A percentile compares a stretch with the other conserved stretches of the same genome.
Conservation (phyloP, 2,888 invertebrate species). For the Zelleria hepariella region DNA sequence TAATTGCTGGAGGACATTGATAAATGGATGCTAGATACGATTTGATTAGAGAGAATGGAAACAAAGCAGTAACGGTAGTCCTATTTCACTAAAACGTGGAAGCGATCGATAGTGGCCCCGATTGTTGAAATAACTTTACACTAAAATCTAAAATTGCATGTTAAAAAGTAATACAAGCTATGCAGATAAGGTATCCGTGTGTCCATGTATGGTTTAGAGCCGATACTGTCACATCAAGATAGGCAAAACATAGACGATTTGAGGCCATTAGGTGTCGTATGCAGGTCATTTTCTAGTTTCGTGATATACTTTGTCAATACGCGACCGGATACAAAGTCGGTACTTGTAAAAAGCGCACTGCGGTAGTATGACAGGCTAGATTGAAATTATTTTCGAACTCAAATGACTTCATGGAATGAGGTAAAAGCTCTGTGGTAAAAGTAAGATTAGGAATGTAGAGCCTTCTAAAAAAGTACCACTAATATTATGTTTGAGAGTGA, state of each 20-base stretch:
- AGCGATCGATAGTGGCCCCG: background rate
- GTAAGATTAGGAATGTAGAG: too few relatives aligned
- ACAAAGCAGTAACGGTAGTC: background rate
- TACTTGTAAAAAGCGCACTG: slow-evolving; percentile 15
- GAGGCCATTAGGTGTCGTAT: background rate
- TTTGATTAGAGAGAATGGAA: background rate
- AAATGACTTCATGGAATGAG: background rate
- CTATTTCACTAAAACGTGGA: background rate
- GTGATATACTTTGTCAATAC: background rate
- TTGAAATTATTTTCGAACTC: background rate
- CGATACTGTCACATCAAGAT: background rate
- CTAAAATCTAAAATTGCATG: background rate
- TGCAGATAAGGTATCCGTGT: background rate
- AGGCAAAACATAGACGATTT: background rate
- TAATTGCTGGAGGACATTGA: background rate
- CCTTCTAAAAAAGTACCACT: too few relatives aligned
- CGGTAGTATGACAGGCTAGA: slow-evolving; percentile 11
- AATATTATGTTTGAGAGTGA: too few relatives aligned
- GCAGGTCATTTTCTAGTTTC: background rate
- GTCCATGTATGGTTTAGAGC: background rate
- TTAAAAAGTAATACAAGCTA: background rate
- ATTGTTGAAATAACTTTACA: too few relatives aligned
- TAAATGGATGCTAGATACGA: background rate
- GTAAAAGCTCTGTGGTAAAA: background rate
- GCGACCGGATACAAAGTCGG: background rate